Evolutionary conservation across 2,113 vertebrate species (phyloP).

Genomic region (Cyprinus carpio): DNA sequence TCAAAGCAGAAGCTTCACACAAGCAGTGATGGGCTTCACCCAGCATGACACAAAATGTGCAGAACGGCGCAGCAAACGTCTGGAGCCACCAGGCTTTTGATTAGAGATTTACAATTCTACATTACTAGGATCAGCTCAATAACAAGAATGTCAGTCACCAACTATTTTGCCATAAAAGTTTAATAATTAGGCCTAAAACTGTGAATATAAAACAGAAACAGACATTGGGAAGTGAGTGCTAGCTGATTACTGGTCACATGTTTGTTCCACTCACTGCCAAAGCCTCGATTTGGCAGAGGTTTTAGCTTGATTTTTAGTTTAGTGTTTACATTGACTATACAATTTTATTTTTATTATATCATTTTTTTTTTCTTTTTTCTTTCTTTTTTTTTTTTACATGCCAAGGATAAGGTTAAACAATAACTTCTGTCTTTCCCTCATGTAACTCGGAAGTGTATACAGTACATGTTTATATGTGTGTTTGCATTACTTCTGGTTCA

Average conservation of each 20-base stretch:
- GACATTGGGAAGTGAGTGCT: background rate
- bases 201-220: background rate
- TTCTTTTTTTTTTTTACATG: too few relatives aligned
- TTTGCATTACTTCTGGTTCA: too few relatives aligned
- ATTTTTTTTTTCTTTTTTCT: too few relatives aligned
- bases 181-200: background rate
- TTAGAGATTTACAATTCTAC: background rate
- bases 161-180: background rate
- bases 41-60: background rate
- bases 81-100: background rate
- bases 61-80: background rate
- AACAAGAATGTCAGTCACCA: background rate
- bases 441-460: background rate
- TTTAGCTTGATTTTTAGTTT: background rate
- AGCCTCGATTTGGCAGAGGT: constrained; percentile 2
- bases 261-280: background rate
- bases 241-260: background rate
- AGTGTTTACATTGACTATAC: background rate
- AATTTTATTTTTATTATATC: too few relatives aligned
- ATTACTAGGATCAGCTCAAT: background rate
- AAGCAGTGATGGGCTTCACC: constrained; percentile 16
- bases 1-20: constrained; percentile 25
- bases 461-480: background rate
- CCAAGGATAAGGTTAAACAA: background rate
- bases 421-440: background rate